phyloP scores from a whole-genome alignment of 2,888 invertebrate species.

The Mythimna lalbum region DNA sequence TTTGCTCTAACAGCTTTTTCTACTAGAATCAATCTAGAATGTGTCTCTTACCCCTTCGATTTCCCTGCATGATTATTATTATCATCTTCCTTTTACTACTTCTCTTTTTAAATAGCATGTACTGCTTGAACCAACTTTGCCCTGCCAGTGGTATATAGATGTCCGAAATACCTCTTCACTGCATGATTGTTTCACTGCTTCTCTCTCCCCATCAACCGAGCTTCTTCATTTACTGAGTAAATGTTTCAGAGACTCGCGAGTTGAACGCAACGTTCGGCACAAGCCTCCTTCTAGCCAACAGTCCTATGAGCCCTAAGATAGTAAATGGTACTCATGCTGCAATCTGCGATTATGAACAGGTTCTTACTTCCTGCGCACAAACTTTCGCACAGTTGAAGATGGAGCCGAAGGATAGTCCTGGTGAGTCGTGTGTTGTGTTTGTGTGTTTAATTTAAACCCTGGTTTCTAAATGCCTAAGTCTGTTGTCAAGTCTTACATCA shows the following conservation, averaged over 20 bases:
- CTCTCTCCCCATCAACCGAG: background rate
- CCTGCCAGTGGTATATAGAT: background rate
- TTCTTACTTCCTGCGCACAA: conserved; percentile 93
- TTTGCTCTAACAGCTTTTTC: background rate
- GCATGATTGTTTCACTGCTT: background rate
- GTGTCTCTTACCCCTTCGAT: background rate
- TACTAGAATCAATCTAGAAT: background rate
- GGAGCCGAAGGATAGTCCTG: conserved; percentile 94
- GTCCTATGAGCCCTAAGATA: conserved; percentile 99
- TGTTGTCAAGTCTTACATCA: too few relatives aligned
- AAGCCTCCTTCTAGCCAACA: conserved; percentile 97
- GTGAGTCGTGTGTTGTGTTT: conserved; percentile 82
- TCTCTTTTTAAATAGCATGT: too few relatives aligned
- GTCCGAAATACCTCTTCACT: background rate
- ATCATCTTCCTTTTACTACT: background rate
- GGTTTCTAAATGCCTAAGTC: too few relatives aligned
- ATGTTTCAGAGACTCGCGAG: conserved; percentile 93
- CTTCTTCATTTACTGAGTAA: background rate
- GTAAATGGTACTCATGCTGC: conserved; percentile 98
- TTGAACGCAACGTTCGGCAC: conserved; percentile 97
- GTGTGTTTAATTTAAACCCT: background rate
- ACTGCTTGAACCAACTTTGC: too few relatives aligned
- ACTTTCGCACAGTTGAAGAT: conserved; percentile 93
- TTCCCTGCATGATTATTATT: background rate
- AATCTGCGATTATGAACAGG: conserved; percentile 95